phyloP scores from a whole-genome alignment of 2,113 vertebrate genomes.

The Elanoides forficatus region DNA sequence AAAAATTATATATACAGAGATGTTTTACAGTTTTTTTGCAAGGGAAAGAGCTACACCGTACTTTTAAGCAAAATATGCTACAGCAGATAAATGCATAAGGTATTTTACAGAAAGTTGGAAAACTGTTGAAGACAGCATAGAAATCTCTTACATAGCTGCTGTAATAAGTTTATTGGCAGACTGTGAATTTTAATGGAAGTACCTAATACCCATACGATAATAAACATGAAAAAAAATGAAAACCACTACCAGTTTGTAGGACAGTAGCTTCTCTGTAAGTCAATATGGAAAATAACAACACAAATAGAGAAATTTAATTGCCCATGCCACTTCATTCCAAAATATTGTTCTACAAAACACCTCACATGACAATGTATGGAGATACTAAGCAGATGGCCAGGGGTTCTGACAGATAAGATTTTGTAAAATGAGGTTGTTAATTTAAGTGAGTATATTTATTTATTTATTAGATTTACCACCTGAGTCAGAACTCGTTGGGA shows the following conservation, averaged over 20 bases:
- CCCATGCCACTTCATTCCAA: neutral
- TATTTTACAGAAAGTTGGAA: slow-evolving; percentile 22
- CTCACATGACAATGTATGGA: neutral
- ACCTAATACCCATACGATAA: neutral
- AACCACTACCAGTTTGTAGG: neutral
- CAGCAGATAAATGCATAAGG: slow-evolving; percentile 20
- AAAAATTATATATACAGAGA: neutral
- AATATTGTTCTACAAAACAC: neutral
- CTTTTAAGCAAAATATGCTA: slow-evolving; percentile 40
- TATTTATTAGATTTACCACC: neutral
- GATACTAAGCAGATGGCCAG: neutral
- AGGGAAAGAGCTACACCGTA: neutral
- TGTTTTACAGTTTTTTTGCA: neutral
- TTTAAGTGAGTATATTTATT: neutral
- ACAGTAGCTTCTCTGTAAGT: neutral
- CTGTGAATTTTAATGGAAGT: neutral
- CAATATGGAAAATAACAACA: neutral
- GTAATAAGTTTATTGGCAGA: neutral
- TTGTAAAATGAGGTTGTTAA: neutral
- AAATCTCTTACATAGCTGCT: neutral
- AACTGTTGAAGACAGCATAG: slow-evolving; percentile 28
- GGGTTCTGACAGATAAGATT: neutral
- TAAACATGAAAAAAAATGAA: neutral
- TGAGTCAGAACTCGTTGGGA: neutral
- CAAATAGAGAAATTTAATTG: neutral